A percentile compares a stretch with the other conserved stretches of the same genome.
These are phyloP conservation scores for Bos javanicus DNA, from an alignment of 2,113 vertebrate genomes.

Conservation along the genomic window DNA sequence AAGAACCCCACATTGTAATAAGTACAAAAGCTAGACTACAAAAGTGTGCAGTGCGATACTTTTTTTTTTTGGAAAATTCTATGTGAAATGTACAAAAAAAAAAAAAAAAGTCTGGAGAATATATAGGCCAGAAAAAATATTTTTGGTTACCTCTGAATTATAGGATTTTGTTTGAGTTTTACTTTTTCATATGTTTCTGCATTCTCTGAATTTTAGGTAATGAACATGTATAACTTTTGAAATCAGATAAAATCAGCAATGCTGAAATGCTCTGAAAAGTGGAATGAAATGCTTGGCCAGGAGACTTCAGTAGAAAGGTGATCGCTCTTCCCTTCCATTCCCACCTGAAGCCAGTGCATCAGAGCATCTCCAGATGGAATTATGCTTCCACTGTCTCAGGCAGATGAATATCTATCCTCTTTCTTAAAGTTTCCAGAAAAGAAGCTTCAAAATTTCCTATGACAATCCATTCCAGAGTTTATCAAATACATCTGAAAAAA, in stretches of 20 bases:
- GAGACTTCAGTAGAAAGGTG: not conserved
- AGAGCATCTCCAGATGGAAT: not conserved
- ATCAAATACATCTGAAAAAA: conserved; percentile 25
- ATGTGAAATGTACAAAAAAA: not conserved
- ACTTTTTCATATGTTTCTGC: not conserved
- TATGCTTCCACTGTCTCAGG: not conserved
- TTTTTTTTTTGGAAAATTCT: not conserved
- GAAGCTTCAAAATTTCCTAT: not conserved
- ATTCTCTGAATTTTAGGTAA: conserved; percentile 4
- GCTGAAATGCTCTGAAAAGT: not conserved
- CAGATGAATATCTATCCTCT: not conserved
- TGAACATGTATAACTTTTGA: not conserved
- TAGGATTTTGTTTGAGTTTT: not conserved
- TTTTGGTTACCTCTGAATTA: not conserved
- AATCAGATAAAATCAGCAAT: not conserved
- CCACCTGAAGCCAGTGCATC: not conserved
- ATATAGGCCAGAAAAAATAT: not conserved
- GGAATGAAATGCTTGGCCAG: not conserved
- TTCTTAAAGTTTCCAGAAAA: conserved; percentile 43
- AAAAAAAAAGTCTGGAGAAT: not conserved
- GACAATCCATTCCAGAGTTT: conserved; percentile 16
- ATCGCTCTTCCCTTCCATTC: not conserved
- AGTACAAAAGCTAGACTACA: not conserved
- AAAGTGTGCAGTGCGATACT: not conserved
- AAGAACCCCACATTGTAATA: not conserved